Conservation (phyloP, 1,140 invertebrate genomes). For the Asobara japonica region DNA sequence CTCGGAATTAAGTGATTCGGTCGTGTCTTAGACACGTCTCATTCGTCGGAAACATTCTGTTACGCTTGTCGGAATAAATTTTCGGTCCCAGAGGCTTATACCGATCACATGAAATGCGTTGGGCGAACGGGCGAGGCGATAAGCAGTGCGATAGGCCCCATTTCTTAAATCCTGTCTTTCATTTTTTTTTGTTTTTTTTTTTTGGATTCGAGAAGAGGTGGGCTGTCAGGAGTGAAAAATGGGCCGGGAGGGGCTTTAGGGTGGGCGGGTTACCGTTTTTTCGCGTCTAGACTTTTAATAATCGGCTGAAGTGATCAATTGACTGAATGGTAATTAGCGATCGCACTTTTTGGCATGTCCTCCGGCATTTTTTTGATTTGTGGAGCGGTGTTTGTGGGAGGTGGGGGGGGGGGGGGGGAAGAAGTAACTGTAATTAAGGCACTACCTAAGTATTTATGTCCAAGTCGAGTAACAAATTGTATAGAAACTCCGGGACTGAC, state of each 20-base stretch:
- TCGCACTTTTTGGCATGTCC: conserved; percentile 21
- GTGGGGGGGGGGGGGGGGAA: background rate
- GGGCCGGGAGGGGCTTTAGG: background rate
- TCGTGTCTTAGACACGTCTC: background rate
- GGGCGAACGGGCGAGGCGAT: conserved; percentile 10
- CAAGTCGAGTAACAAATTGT: too few species aligned
- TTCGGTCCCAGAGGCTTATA: background rate
- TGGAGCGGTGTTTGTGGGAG: background rate
- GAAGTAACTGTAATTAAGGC: background rate
- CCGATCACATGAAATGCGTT: conserved; percentile 4
- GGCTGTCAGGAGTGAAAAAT: background rate
- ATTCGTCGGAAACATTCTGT: background rate
- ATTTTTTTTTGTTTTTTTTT: conserved; percentile 34
- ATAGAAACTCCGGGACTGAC: too few species aligned
- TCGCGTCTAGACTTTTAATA: conserved; percentile 41
- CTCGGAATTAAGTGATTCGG: background rate
- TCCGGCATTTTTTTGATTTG: background rate
- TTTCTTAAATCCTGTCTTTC: conserved; percentile 9
- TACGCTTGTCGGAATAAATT: conserved; percentile 13
- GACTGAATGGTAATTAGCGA: conserved; percentile 40
- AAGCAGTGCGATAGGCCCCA: background rate
- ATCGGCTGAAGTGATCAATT: conserved; percentile 41
- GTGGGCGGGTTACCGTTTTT: conserved; percentile 37
- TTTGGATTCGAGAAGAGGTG: background rate
- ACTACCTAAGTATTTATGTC: too few species aligned